These are phyloP conservation scores for Chelonus formosanus DNA, from an alignment of 2,888 invertebrate genomes.

Conservation along the genomic window DNA sequence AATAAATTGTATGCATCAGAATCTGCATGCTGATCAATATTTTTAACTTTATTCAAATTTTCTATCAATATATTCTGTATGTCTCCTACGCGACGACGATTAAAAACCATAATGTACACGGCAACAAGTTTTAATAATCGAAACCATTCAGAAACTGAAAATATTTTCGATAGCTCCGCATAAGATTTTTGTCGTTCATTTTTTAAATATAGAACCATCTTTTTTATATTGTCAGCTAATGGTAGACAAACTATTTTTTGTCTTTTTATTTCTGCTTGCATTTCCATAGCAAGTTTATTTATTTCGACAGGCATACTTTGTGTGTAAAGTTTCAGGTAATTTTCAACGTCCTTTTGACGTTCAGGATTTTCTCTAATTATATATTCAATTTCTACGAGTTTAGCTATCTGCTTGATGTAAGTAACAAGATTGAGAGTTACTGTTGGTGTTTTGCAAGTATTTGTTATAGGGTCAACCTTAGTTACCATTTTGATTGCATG, in stretches of 20 bases:
- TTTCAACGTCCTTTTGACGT: not conserved
- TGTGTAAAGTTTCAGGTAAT: not conserved
- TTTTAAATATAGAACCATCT: slow-evolving; percentile 25
- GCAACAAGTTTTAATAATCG: slow-evolving; percentile 29
- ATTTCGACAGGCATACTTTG: not conserved
- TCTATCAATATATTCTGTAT: slow-evolving; percentile 38
- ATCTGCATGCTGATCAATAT: slow-evolving; percentile 34
- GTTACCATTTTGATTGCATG: not conserved
- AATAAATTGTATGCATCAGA: slow-evolving; percentile 33
- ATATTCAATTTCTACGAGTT: not conserved
- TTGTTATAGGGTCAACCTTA: not conserved
- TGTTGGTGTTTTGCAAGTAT: not conserved
- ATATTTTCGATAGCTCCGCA: slow-evolving; percentile 14
- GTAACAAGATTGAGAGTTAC: not conserved
- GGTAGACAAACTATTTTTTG: slow-evolving; percentile 28
- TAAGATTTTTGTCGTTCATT: not conserved
- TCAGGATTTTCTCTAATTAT: not conserved
- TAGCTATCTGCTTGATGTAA: not conserved
- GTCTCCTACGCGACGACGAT: slow-evolving; percentile 41
- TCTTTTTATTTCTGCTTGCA: slow-evolving; percentile 5
- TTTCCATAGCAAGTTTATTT: slow-evolving; percentile 21
- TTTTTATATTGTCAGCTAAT: slow-evolving; percentile 22
- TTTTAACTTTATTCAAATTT: slow-evolving; percentile 38
- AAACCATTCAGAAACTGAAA: slow-evolving; percentile 30
- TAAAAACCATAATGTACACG: slow-evolving; percentile 38